Conservation (phyloP, 2,797 vertebrate genomes). For the Brotula barbata region DNA sequence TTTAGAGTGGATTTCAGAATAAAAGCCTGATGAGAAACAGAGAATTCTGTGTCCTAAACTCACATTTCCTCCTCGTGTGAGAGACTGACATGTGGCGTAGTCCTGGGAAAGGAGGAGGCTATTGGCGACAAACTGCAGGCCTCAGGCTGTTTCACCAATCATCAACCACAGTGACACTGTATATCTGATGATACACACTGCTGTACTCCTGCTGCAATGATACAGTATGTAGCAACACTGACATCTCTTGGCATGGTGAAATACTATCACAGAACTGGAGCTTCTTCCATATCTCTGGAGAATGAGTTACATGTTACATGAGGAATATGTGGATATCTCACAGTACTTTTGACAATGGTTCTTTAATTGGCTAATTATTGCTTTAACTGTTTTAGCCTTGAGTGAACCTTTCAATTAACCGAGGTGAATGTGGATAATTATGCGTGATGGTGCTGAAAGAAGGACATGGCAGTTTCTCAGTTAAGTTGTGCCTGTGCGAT, state of each 20-base stretch:
- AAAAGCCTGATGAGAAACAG: neutral
- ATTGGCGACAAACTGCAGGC: constrained; percentile 13
- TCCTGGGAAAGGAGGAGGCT: constrained; percentile 8
- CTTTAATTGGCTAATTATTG: neutral
- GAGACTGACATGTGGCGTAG: too few relatives aligned
- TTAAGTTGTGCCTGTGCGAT: neutral
- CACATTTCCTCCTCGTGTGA: constrained; percentile 1
- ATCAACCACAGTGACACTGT: constrained; percentile 22
- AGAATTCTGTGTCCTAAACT: neutral
- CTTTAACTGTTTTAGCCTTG: neutral
- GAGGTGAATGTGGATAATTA: neutral
- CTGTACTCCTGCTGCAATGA: neutral
- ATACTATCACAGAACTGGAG: neutral
- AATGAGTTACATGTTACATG: too few relatives aligned
- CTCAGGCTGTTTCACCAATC: constrained; percentile 31
- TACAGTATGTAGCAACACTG: constrained; percentile 61
- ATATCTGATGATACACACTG: constrained; percentile 3
- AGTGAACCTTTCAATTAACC: neutral
- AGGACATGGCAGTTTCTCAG: neutral
- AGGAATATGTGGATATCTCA: too few relatives aligned
- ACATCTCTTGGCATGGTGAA: constrained; percentile 49
- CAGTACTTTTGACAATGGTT: too few relatives aligned
- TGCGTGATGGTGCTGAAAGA: neutral
- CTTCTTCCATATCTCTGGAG: too few relatives aligned
- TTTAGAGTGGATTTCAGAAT: neutral